phyloP scores from a whole-genome alignment of 2,797 vertebrate genomes.

The Myripristis jacobus region DNA sequence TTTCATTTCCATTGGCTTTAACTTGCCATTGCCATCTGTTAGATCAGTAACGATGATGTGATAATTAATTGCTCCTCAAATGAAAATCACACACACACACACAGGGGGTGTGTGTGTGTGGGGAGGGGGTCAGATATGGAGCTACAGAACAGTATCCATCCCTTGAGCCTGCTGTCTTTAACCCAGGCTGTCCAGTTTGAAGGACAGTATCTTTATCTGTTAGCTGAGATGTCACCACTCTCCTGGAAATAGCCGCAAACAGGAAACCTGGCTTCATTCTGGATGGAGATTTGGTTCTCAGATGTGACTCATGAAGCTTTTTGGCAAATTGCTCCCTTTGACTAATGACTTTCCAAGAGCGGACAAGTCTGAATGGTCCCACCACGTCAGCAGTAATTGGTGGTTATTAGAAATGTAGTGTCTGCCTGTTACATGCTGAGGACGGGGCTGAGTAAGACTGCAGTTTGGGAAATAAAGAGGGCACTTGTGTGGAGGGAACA shows the following conservation, averaged over 20 bases:
- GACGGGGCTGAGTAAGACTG: not conserved
- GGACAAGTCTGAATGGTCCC: not conserved
- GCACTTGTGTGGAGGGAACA: not conserved
- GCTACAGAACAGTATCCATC: too few species aligned
- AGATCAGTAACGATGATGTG: too few species aligned
- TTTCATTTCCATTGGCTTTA: too few species aligned
- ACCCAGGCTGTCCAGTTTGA: too few species aligned
- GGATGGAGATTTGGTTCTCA: not conserved
- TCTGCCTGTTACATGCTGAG: not conserved
- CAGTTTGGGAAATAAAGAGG: not conserved
- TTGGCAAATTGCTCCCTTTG: not conserved
- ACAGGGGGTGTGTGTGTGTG: too few species aligned
- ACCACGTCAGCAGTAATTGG: not conserved
- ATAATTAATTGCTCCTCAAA: too few species aligned
- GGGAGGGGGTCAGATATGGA: too few species aligned
- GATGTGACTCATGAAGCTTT: conserved; percentile 8
- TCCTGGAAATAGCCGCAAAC: conserved; percentile 6
- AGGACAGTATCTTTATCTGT: not conserved
- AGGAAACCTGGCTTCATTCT: conserved; percentile 36
- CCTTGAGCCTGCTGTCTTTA: too few species aligned
- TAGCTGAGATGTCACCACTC: not conserved
- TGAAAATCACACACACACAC: too few species aligned
- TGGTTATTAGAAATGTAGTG: not conserved
- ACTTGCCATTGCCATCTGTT: too few species aligned
- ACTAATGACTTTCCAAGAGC: conserved; percentile 3